phyloP scores from a whole-genome alignment of 2,888 invertebrate genomes.

The Eledona agricola region DNA sequence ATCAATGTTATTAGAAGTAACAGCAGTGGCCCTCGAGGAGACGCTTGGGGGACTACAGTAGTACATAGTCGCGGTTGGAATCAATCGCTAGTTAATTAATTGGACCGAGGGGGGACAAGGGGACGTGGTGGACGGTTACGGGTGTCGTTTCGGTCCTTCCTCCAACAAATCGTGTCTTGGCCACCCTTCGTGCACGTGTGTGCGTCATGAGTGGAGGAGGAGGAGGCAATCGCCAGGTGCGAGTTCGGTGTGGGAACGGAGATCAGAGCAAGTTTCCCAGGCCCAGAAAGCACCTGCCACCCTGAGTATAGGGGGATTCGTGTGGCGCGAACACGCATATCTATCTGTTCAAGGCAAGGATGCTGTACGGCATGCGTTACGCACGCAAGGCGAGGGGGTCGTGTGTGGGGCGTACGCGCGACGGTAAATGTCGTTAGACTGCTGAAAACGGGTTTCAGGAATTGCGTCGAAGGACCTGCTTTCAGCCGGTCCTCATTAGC shows the following conservation, averaged over 20 bases:
- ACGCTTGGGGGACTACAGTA: too few relatives aligned
- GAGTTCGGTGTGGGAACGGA: constrained; percentile 56
- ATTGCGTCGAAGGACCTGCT: too few relatives aligned
- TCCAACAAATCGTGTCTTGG: constrained; percentile 26
- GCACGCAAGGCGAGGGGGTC: constrained; percentile 3
- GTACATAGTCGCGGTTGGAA: too few relatives aligned
- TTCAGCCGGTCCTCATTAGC: too few relatives aligned
- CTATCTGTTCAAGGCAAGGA: constrained; percentile 31
- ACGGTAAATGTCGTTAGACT: background rate
- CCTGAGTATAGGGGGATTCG: constrained; percentile 20
- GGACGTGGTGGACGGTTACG: constrained; percentile 4
- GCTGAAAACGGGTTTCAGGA: too few relatives aligned
- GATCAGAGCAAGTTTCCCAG: constrained; percentile 56
- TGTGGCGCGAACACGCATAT: constrained; percentile 29
- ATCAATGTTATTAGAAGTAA: too few relatives aligned
- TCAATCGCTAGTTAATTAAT: constrained; percentile 3
- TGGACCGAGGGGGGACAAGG: too few relatives aligned
- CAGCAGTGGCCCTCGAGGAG: too few relatives aligned
- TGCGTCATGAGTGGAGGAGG: constrained; percentile 27
- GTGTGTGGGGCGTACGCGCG: constrained; percentile 37
- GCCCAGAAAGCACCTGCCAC: constrained; percentile 51
- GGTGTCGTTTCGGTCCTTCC: constrained; percentile 14
- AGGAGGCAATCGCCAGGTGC: constrained; percentile 52
- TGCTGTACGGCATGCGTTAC: constrained; percentile 31
- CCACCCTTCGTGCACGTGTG: constrained; percentile 44